A percentile compares a stretch with the other conserved stretches of the same genome.
These are phyloP conservation scores for Spialia ferax DNA, from an alignment of 2,888 invertebrate species.

Conservation along the genomic window DNA sequence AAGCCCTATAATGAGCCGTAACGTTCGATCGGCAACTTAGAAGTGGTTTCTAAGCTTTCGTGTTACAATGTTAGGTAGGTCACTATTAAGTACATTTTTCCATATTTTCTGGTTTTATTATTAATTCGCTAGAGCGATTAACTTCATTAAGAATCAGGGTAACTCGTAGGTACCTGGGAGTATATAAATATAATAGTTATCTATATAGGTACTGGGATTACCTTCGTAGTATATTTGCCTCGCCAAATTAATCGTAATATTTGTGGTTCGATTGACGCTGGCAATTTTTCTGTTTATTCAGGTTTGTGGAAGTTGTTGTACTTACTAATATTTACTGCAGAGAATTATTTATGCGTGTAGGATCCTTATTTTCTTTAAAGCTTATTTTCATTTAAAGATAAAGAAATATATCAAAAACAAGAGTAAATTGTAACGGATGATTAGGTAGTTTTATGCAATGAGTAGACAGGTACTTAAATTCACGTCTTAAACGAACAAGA, in stretches of 20 bases:
- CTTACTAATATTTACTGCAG: background rate
- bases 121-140: constrained; percentile 16
- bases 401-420: no score
- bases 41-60: constrained; percentile 73
- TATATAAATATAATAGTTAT: background rate
- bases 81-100: constrained; percentile 56
- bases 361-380: no score
- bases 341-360: no score
- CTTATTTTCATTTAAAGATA: no score
- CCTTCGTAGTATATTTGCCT: constrained; percentile 1
- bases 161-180: background rate
- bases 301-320: background rate
- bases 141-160: background rate
- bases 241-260: background rate
- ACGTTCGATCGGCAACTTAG: constrained; percentile 75
- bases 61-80: constrained; percentile 65
- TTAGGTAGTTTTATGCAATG: no score
- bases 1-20: constrained; percentile 78
- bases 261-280: background rate
- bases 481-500: no score
- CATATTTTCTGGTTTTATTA: constrained; percentile 46
- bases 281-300: background rate
- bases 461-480: no score
- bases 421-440: no score
- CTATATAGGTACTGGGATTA: constrained; percentile 7